Evolutionary conservation across 1,140 invertebrate species (phyloP).

Genomic region (Conus ventricosus): DNA sequence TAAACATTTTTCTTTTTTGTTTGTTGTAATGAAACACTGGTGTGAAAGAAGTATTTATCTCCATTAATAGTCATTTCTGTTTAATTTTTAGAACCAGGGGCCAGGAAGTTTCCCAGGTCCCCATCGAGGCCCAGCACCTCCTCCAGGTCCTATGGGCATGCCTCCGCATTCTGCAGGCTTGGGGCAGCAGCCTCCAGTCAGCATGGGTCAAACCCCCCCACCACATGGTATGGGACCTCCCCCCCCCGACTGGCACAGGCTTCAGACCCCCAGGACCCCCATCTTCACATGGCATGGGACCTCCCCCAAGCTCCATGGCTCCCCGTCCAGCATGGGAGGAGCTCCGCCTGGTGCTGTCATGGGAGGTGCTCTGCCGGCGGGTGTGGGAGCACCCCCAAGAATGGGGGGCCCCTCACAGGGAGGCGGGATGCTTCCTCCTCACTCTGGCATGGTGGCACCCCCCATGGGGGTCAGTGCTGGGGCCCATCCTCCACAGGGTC

Average conservation of each 20-base stretch:
- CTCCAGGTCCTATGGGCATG: not conserved
- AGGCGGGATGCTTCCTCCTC: slow-evolving; percentile 17
- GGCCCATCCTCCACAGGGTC: not conserved
- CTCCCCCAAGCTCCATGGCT: slow-evolving; percentile 29
- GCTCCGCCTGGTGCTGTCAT: slow-evolving; percentile 28
- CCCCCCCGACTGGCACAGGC: slow-evolving; percentile 28
- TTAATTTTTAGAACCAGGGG: not conserved
- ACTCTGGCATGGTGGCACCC: slow-evolving; percentile 21
- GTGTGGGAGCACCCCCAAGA: slow-evolving; percentile 36
- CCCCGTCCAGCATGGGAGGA: slow-evolving; percentile 14
- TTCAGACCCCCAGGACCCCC: slow-evolving; percentile 38
- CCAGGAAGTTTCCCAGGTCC: not conserved
- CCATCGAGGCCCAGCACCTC: not conserved
- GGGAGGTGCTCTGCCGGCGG: slow-evolving; percentile 15
- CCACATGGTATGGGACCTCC: slow-evolving; percentile 31
- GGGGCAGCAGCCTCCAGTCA: slow-evolving; percentile 30
- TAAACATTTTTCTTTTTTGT: too few relatives aligned
- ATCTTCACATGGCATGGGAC: slow-evolving; percentile 19
- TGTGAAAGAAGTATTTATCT: too few relatives aligned
- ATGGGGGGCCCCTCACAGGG: slow-evolving; percentile 35
- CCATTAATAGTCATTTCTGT: too few relatives aligned
- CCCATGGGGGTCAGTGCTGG: slow-evolving; percentile 17
- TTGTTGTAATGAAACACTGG: too few relatives aligned
- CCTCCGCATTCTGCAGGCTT: slow-evolving; percentile 28
- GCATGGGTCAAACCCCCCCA: slow-evolving; percentile 12